Conservation (phyloP, 1,140 invertebrate genomes). For the Eupristina koningsbergeri region DNA sequence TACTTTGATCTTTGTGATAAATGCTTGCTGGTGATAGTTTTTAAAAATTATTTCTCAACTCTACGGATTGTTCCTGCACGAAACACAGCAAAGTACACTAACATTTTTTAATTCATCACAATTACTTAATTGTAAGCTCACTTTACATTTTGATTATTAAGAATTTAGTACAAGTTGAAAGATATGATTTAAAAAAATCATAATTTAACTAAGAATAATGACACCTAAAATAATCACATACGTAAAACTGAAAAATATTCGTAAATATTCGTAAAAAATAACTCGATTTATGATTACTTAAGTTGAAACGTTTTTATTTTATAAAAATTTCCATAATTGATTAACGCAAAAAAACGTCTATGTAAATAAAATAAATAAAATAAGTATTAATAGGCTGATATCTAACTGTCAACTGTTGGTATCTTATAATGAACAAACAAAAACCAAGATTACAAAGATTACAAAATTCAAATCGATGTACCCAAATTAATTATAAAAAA, state of each 20-base stretch:
- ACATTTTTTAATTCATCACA: too few relatives aligned
- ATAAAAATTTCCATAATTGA: conserved; percentile 15
- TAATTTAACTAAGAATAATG: background rate
- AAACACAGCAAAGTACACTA: too few relatives aligned
- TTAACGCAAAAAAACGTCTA: background rate
- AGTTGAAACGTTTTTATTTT: background rate
- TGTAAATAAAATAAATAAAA: conserved; percentile 13
- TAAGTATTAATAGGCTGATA: background rate
- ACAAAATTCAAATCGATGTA: background rate
- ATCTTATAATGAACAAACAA: conserved; percentile 9
- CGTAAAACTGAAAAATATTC: background rate
- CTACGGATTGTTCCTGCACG: too few relatives aligned
- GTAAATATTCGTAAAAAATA: background rate
- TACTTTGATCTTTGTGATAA: too few relatives aligned
- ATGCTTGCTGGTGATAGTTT: too few relatives aligned
- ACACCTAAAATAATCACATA: background rate
- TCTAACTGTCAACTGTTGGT: conserved; percentile 5
- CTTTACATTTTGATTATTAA: too few relatives aligned
- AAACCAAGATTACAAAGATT: background rate
- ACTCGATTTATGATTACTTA: background rate
- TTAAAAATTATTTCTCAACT: too few relatives aligned
- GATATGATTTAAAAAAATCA: too few relatives aligned
- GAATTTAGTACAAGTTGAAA: too few relatives aligned
- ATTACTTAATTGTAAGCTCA: too few relatives aligned
- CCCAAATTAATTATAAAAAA: conserved; percentile 3